Base-by-base conservation (phyloP, 2,888 invertebrate genomes). In the Drosophila mercatorum region DNA sequence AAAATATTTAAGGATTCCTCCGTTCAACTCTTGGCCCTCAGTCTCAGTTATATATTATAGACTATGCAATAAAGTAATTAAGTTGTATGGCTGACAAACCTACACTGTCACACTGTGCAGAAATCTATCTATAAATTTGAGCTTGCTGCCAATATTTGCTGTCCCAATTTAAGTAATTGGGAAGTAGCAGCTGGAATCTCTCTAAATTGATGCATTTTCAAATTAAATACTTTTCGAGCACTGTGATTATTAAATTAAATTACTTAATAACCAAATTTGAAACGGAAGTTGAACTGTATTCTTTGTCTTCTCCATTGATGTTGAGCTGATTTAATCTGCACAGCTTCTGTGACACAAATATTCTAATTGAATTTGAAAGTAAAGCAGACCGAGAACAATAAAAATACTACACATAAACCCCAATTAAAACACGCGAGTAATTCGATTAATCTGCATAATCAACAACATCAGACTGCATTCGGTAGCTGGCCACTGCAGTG, bases 1-100 rank as follows among this genome's bases (percentile, higher is more conserved):
- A 70, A 60, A 59, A 65, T 68, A 62, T 59, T 63, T 78, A 26
- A 38, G 49, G 40, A 22, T 44, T 65, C 57, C n/a, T 2, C 10
- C 31, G 28, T 41, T 40, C 17, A 46, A 53, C 53, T 31, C n/a
- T n/a, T n/a, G 14, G 31, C 10, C 5, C 28, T 6, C n/a, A 11
- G n/a, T 28, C 5, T 31, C n/a, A 47, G 14, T 28, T 53, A 66
- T 66, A 61, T 46, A 22, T 12, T 26, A 26, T 61, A n/a, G 55
- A 47, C 71, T 63, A 68, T 62, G 68, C 78, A 59, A 78, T 78
- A 78, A 75, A 78, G 75, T 78, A 78, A 78, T 78, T 78, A 75
- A 78, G 78, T 78, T 70, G 61, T 62, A 62, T 47, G 46, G 57
- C 52, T 6, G 3, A 10, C 53, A 49, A 12, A 56, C 41, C 64